Evolutionary conservation across 2,113 vertebrate species (phyloP).

Genomic region (Cololabis saira): DNA sequence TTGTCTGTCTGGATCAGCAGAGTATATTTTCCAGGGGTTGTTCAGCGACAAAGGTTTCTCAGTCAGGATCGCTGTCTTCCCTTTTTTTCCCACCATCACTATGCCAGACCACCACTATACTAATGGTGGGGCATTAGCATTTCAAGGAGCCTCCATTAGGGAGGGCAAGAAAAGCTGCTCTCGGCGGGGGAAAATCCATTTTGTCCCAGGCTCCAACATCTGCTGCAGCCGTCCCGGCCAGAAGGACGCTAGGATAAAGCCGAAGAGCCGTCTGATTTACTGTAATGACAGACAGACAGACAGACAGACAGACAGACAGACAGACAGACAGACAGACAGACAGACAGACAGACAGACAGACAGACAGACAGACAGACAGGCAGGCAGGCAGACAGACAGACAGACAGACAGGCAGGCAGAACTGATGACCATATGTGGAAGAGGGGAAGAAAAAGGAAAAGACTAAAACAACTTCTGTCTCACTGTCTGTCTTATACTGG

Average conservation of each 20-base stretch:
- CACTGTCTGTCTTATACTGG: conserved; percentile 69
- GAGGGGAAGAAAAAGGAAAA: conserved; percentile 62
- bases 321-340: conserved; percentile 74
- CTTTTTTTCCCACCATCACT: conserved; percentile 90
- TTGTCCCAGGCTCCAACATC: conserved; percentile 94
- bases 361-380: conserved; percentile 75
- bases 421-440: conserved; percentile 77
- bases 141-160: conserved; percentile 93
- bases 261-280: conserved; percentile 92
- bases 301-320: conserved; percentile 75
- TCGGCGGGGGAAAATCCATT: conserved; percentile 89
- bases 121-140: conserved; percentile 92
- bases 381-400: conserved; percentile 79
- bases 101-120: conserved; percentile 88
- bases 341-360: conserved; percentile 79
- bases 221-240: conserved; percentile 95
- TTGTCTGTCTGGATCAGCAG: conserved; percentile 74
- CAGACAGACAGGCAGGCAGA: conserved; percentile 75
- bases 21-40: conserved; percentile 82
- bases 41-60: conserved; percentile 89
- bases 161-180: conserved; percentile 91
- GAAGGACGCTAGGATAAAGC: conserved; percentile 92
- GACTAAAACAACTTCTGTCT: conserved; percentile 78
- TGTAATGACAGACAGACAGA: conserved; percentile 84
- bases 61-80: conserved; percentile 77